Base-by-base conservation (phyloP, 2,113 vertebrate genomes). In the Pogona vitticeps region DNA sequence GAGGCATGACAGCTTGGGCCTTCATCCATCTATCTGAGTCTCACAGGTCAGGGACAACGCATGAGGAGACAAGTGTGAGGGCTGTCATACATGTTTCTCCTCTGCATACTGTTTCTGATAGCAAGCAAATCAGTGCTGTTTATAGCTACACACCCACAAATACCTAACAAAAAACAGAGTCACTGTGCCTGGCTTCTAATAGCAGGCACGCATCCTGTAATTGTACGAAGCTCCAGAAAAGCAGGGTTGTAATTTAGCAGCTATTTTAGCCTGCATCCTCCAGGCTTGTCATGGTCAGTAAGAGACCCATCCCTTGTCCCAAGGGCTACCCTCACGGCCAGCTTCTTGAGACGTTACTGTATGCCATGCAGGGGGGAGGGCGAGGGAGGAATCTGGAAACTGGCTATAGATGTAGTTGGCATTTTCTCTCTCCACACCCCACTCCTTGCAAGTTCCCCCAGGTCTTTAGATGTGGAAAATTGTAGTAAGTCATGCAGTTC, bases 181-280 rank as follows among this genome's bases (percentile, higher is more conserved):
- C 20, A 28, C 63, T 67, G 52, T 40, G 52, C 65, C 67, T 85
- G 52, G 52, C 10, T 79, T 86, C 23, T n/a, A 67, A 33, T 56
- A 56, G 61, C 46, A 6, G 67, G 46, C 75, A 38, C 42, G 63
- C 52, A 13, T 86, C 84, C 84, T 86, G 76, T 86, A 86, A 86
- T 86, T 86, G 76, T 36, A 21, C 20, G 20, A 42, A n/a, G 46
- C 46, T 56, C 31, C 46, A 56, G 46, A 42, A 28, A 26, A 59
- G 52, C 52, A 86, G 77, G 84, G 46, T 33, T 86, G 76, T 86
- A 86, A 86, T 86, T 86, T 86, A 14, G 65, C 52, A 58, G 76
- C 59, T 86, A 86, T 86, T 86, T 79, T 86, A 31, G 84, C 76
- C 76, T 86, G 84, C 84, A 52, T 52, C 46, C 65, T 71, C 4